Evolutionary conservation across 2,113 vertebrate species (phyloP).

Genomic region (Pholis gunnellus): DNA sequence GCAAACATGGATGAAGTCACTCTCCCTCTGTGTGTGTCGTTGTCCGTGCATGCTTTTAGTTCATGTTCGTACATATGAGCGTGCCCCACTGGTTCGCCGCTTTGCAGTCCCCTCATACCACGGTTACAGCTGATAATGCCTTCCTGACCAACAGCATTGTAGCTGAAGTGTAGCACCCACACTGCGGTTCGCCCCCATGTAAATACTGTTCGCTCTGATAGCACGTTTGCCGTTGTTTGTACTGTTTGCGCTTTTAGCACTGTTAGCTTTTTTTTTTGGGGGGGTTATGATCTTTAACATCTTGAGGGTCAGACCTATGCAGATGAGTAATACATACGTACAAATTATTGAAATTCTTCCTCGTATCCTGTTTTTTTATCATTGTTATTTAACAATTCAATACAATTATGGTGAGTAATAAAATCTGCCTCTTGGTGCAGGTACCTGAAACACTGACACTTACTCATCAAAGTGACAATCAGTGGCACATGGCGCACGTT

Average conservation of each 20-base stretch:
- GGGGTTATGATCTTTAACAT: not conserved
- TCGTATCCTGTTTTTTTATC: not conserved
- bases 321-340: not conserved
- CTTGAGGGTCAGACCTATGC: not conserved
- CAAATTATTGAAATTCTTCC: not conserved
- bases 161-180: not conserved
- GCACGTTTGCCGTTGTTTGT: no score
- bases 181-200: not conserved
- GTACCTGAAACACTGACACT: not conserved
- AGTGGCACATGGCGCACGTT: conserved; percentile 4
- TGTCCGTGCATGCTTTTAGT: not conserved
- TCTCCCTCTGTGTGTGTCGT: not conserved
- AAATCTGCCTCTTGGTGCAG: not conserved
- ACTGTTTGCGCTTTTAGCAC: no score
- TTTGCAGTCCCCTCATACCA: no score
- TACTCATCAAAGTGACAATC: not conserved
- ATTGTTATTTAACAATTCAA: not conserved
- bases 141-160: not conserved
- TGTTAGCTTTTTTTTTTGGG: not conserved
- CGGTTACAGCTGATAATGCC: not conserved
- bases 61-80: no score
- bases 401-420: not conserved
- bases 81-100: no score
- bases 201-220: not conserved
- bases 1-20: not conserved